Conservation (phyloP, 2,888 invertebrate genomes). For the Cephus rjabovi region DNA sequence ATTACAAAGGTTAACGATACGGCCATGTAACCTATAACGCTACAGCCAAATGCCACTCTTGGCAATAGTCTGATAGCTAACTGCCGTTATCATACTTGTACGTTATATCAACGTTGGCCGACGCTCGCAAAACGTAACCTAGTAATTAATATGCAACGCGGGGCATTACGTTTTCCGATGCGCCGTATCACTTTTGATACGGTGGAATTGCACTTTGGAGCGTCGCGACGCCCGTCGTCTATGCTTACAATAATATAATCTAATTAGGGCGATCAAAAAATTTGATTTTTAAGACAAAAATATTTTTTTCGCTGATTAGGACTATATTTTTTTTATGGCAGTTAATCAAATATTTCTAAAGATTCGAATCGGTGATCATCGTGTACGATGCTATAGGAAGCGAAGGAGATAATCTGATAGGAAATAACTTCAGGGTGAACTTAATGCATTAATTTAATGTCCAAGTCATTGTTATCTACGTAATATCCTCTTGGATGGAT, state of each 20-base stretch:
- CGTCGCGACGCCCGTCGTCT: not conserved
- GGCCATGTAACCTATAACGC: not conserved
- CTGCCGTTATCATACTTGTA: not conserved
- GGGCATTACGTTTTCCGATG: not conserved
- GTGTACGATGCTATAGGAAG: not conserved
- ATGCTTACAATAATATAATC: not conserved
- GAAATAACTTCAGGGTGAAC: not conserved
- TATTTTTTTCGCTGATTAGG: not conserved
- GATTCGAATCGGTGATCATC: not conserved
- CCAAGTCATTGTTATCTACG: not conserved
- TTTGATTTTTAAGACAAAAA: not conserved
- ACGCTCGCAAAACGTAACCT: not conserved
- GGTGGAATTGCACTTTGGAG: not conserved
- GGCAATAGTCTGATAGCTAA: not conserved
- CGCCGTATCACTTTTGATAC: not conserved
- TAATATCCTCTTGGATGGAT: not conserved
- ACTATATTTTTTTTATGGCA: not conserved
- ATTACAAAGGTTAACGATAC: not conserved
- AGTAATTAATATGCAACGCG: not conserved
- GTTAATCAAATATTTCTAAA: not conserved
- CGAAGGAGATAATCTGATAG: not conserved
- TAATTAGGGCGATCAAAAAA: not conserved
- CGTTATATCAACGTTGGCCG: not conserved
- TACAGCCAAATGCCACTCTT: constrained; percentile 7
- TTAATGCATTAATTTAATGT: not conserved